Evolutionary conservation across 2,797 vertebrate genomes (phyloP).

Genomic region (Galagoides demidoff): DNA sequence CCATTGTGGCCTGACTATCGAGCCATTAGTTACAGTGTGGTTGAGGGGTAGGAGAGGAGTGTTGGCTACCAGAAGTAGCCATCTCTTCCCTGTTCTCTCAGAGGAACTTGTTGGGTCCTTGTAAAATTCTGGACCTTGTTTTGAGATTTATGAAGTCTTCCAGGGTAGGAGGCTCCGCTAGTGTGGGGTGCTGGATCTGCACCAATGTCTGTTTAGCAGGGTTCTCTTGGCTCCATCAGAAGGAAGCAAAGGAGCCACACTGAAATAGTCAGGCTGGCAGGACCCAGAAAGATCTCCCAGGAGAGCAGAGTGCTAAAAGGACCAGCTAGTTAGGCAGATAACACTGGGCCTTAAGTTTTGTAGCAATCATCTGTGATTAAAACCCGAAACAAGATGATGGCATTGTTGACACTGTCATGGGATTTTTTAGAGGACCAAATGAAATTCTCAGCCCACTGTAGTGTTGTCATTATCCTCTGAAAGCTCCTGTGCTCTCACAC

Average conservation of each 20-base stretch:
- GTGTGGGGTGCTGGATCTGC: not conserved
- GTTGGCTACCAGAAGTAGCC: not conserved
- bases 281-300: not conserved
- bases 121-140: not conserved
- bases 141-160: not conserved
- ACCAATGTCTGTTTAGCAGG: not conserved
- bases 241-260: not conserved
- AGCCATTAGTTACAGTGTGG: not conserved
- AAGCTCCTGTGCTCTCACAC: not conserved
- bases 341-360: not conserved
- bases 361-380: not conserved
- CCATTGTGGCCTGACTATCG: not conserved
- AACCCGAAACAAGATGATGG: not conserved
- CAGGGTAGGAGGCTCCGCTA: not conserved
- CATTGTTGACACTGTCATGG: not conserved
- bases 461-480: not conserved
- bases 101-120: not conserved
- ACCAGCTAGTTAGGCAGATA: not conserved
- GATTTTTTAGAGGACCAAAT: not conserved
- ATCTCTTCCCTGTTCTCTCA: not conserved
- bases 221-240: not conserved
- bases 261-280: accelerated
- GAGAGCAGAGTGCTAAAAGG: not conserved
- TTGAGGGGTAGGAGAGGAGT: not conserved
- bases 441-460: not conserved